Evolutionary conservation across 64 coral and sea anemone genomes (phyloP).

Genomic region (Cladopsammia gracilis): DNA sequence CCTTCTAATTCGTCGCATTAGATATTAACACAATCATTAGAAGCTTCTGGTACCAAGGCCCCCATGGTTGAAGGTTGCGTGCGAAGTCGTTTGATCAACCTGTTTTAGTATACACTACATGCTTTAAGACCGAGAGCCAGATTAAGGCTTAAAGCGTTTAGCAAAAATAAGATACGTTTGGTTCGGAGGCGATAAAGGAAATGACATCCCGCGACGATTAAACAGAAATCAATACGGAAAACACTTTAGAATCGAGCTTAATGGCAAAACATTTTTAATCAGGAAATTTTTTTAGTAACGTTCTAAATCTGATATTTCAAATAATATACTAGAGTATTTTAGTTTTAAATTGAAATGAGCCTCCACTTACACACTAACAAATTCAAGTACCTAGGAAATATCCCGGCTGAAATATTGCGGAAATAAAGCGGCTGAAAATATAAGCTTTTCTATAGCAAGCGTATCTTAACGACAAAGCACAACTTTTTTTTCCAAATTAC

Average conservation of each 20-base stretch:
- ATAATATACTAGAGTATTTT: too few relatives aligned
- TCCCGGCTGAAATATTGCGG: too few relatives aligned
- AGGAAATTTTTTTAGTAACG: too few relatives aligned
- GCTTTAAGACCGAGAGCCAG: slow-evolving; percentile 24
- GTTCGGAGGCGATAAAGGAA: slow-evolving; percentile 10
- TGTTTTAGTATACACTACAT: slow-evolving; percentile 12
- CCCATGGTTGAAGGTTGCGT: neutral
- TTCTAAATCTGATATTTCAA: too few relatives aligned
- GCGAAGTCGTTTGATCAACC: neutral
- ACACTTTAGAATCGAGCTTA: neutral
- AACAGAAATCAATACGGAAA: neutral
- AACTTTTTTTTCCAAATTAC: too few relatives aligned
- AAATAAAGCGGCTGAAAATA: too few relatives aligned
- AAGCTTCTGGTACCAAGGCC: neutral
- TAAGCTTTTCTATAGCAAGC: too few relatives aligned
- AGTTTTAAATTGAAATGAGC: too few relatives aligned
- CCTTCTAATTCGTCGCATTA: slow-evolving; percentile 7
- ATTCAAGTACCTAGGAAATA: too few relatives aligned
- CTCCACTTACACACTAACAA: too few relatives aligned
- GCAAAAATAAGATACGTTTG: slow-evolving; percentile 39
- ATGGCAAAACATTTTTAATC: too few relatives aligned
- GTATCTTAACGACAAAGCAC: too few relatives aligned
- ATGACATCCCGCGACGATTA: neutral
- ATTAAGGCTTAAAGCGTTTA: slow-evolving; percentile 54
- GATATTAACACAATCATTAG: neutral